These are phyloP conservation scores for Lepetodrilus schrolli DNA, from an alignment of 2,888 invertebrate genomes.

Conservation along the genomic window DNA sequence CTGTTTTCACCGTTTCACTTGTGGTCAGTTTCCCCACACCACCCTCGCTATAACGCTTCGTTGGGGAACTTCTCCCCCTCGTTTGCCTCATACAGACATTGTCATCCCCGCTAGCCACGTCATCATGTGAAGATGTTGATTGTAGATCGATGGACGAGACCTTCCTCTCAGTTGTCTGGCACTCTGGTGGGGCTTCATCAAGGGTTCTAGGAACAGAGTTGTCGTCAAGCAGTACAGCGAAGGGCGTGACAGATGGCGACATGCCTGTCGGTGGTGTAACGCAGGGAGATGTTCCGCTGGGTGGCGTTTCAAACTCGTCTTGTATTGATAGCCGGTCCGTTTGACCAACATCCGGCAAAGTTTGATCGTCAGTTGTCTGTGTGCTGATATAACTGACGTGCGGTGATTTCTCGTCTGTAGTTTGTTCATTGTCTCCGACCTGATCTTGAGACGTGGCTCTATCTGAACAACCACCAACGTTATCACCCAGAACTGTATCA, in stretches of 20 bases:
- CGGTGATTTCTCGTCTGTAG: too few species aligned
- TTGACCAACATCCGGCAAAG: neutral
- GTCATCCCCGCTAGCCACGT: neutral
- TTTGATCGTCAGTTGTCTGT: neutral
- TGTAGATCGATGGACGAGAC: neutral
- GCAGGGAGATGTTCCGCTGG: slow-evolving; percentile 1
- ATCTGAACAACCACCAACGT: too few species aligned
- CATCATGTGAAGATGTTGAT: neutral
- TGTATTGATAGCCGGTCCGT: neutral
- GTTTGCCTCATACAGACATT: neutral
- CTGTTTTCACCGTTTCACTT: neutral
- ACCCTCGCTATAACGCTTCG: neutral
- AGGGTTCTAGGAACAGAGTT: neutral
- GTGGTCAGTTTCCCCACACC: neutral
- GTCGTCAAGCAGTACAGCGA: neutral
- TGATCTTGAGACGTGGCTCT: too few species aligned
- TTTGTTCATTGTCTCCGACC: too few species aligned
- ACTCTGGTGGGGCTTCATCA: neutral
- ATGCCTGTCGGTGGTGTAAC: neutral
- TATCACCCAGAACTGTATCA: too few species aligned
- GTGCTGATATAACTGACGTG: too few species aligned
- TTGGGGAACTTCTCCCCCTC: neutral
- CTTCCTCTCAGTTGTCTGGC: neutral
- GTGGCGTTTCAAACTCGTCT: neutral
- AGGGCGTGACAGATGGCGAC: neutral